Evolutionary conservation across 2,888 invertebrate species (phyloP).

Genomic region (Drosophila lacicola): DNA sequence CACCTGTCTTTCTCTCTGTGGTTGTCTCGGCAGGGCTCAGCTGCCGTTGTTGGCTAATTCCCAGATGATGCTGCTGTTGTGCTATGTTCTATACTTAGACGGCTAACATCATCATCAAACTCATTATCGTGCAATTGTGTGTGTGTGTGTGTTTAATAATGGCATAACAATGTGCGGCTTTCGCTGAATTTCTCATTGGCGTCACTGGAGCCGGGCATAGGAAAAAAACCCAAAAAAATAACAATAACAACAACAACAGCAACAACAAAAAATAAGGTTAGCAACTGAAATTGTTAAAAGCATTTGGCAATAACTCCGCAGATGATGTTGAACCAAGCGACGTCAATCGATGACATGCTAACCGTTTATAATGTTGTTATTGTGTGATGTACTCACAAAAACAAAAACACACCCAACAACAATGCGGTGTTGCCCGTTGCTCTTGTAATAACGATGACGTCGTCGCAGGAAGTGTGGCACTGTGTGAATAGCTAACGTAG

Average conservation of each 20-base stretch:
- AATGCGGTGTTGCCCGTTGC: slow-evolving; percentile 17
- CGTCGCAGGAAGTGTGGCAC: neutral
- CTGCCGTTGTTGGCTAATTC: slow-evolving; percentile 27
- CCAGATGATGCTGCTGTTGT: slow-evolving; percentile 11
- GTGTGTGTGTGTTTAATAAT: slow-evolving; percentile 23
- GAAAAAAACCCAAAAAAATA: slow-evolving; percentile 38
- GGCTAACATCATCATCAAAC: slow-evolving; percentile 38
- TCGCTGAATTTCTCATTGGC: slow-evolving; percentile 58
- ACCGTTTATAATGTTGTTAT: slow-evolving; percentile 34
- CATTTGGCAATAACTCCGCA: slow-evolving; percentile 16
- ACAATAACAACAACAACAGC: too few species aligned
- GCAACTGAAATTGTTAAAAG: slow-evolving; percentile 5
- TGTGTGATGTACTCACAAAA: slow-evolving; percentile 1
- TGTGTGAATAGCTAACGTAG: slow-evolving; percentile 11
- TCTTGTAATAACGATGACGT: slow-evolving; percentile 45
- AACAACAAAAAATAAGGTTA: neutral
- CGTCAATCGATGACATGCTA: slow-evolving; percentile 61
- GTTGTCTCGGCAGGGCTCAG: neutral
- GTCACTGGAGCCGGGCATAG: slow-evolving; percentile 32
- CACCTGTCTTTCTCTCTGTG: neutral
- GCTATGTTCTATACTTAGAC: slow-evolving; percentile 48
- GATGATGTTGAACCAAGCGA: slow-evolving; percentile 30
- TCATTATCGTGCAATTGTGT: slow-evolving; percentile 5
- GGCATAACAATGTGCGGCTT: slow-evolving; percentile 39
- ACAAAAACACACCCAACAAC: neutral